These are phyloP conservation scores for Manis crassicaudata DNA, from an alignment of 2,797 vertebrate species.

Conservation along the genomic window DNA sequence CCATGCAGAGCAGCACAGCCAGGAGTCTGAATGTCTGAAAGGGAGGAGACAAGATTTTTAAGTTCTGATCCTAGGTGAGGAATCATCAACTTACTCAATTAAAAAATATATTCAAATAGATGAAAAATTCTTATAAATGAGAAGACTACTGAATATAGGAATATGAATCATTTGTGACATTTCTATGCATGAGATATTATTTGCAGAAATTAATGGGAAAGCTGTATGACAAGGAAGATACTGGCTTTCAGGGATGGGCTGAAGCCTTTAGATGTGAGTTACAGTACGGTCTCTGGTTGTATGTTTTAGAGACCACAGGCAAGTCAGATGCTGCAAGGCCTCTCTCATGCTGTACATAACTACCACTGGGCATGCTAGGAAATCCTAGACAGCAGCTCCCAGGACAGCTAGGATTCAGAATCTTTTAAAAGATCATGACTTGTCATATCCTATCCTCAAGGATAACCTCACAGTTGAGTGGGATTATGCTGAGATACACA, in stretches of 20 bases:
- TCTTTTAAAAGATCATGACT: neutral
- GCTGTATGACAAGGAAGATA: neutral
- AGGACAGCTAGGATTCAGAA: neutral
- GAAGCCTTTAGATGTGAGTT: neutral
- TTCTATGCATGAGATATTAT: neutral
- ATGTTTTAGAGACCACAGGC: neutral
- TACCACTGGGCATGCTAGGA: neutral
- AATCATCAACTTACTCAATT: slow-evolving; percentile 21
- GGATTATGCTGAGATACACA: neutral
- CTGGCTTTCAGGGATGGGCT: neutral
- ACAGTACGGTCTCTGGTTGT: neutral
- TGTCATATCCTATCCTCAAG: neutral
- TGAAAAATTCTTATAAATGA: slow-evolving; percentile 7
- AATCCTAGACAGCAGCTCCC: neutral
- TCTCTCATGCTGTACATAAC: neutral
- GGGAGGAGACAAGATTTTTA: neutral
- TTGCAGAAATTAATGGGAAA: neutral
- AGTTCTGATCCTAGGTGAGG: neutral
- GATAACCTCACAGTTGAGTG: neutral
- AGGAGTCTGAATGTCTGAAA: slow-evolving; percentile 25
- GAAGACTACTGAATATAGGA: neutral
- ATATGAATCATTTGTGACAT: neutral
- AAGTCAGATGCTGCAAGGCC: neutral
- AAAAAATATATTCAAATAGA: slow-evolving; percentile 25
- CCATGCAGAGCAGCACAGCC: neutral